phyloP scores from a whole-genome alignment of 2,113 vertebrate species.

The Alexandromys fortis region DNA sequence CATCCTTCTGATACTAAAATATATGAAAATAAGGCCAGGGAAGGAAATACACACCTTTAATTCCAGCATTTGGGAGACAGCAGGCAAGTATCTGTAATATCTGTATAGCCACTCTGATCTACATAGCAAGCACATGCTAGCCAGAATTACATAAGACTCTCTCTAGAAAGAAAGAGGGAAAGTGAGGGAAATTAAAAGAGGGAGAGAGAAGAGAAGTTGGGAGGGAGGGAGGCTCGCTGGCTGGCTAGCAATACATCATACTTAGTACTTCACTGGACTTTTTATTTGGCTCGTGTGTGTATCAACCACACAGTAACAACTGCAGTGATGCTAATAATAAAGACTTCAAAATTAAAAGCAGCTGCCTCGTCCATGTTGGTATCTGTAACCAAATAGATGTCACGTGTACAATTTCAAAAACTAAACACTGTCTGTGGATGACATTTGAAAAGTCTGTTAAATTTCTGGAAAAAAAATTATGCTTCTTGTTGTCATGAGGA shows the following conservation, averaged over 20 bases:
- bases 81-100: background rate
- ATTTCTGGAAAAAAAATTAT: background rate
- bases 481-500: conserved; percentile 33
- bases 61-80: background rate
- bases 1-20: background rate
- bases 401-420: conserved; percentile 43
- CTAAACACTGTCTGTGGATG: background rate
- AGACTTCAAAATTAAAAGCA: conserved; percentile 31
- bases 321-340: conserved; percentile 35
- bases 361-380: conserved; percentile 1
- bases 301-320: conserved; percentile 28
- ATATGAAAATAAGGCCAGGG: background rate
- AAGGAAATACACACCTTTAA: background rate
- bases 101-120: background rate
- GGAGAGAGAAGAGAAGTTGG: background rate
- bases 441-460: conserved; percentile 18
- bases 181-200: too few relatives aligned
- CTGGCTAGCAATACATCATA: background rate
- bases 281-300: background rate
- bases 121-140: background rate
- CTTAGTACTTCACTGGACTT: background rate
- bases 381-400: background rate
- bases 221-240: background rate
- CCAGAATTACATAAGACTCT: background rate
- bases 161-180: background rate